Evolutionary conservation across 2,888 invertebrate species (phyloP).

Genomic region (Resseliella maxima): DNA sequence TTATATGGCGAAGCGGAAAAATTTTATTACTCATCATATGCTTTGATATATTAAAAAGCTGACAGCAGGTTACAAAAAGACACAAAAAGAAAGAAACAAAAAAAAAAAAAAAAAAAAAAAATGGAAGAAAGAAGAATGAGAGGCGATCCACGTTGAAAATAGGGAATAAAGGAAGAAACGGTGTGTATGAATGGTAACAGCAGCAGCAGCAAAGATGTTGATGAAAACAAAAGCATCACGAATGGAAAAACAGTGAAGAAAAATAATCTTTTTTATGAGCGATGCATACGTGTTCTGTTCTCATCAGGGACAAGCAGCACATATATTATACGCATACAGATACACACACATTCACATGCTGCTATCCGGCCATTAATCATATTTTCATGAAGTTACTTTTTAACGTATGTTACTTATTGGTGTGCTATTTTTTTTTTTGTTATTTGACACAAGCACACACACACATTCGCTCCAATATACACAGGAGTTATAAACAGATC

Average conservation of each 20-base stretch:
- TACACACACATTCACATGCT: background rate
- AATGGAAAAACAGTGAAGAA: slow-evolving; percentile 41
- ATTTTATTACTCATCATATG: slow-evolving; percentile 56
- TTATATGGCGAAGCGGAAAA: slow-evolving; percentile 25
- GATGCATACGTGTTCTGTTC: slow-evolving; percentile 56
- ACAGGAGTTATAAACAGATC: slow-evolving; percentile 49
- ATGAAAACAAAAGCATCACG: slow-evolving; percentile 10
- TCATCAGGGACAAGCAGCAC: slow-evolving; percentile 51
- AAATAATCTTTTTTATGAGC: slow-evolving; percentile 57
- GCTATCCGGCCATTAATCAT: slow-evolving; percentile 55
- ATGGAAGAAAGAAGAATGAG: background rate
- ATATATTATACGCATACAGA: slow-evolving; percentile 20
- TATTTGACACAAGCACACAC: background rate
- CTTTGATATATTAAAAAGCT: slow-evolving; percentile 56
- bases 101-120: too few relatives aligned
- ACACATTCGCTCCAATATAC: too few relatives aligned
- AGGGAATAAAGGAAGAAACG: slow-evolving; percentile 14
- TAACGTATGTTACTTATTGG: slow-evolving; percentile 39
- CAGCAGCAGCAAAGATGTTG: background rate
- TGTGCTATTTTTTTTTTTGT: background rate
- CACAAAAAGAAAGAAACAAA: background rate
- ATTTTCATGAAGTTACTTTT: slow-evolving; percentile 56
- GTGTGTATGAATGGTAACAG: background rate
- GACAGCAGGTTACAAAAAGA: slow-evolving; percentile 55
- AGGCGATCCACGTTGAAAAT: background rate